Evolutionary conservation across 2,113 vertebrate genomes (phyloP).

Genomic region (Haemorhous mexicanus): DNA sequence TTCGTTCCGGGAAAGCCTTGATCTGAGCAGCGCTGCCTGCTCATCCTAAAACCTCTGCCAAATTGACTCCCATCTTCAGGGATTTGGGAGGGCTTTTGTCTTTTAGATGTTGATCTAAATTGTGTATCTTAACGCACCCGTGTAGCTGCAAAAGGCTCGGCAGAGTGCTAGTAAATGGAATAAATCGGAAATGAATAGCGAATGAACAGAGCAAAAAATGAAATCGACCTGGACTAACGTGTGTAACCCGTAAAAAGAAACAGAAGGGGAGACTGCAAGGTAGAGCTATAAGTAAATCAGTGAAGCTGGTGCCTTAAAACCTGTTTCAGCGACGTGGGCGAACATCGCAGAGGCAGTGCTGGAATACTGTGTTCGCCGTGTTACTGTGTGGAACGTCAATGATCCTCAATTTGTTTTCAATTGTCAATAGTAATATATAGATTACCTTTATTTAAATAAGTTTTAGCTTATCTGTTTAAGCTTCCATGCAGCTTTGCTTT

Average conservation of each 20-base stretch:
- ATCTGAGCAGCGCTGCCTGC: neutral
- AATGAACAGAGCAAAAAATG: neutral
- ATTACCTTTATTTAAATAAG: neutral
- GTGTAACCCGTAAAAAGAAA: neutral
- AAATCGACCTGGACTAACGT: neutral
- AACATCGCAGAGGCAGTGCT: neutral
- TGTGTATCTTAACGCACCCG: neutral
- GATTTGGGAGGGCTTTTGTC: slow-evolving; percentile 46
- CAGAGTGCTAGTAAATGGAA: neutral
- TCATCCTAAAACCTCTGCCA: neutral
- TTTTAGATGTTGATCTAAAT: neutral
- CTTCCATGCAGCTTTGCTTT: neutral
- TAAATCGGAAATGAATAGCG: neutral
- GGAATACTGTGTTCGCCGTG: fast-evolving
- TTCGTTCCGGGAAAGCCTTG: neutral
- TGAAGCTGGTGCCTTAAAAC: neutral
- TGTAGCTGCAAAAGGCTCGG: neutral
- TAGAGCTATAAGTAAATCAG: neutral
- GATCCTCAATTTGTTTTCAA: neutral
- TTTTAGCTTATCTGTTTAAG: neutral
- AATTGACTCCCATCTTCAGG: neutral
- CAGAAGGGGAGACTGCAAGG: neutral
- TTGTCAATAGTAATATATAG: neutral
- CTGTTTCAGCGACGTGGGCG: neutral
- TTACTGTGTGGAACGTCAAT: neutral